Evolutionary conservation across 2,888 invertebrate genomes (phyloP), one percentile per base, ranked within the genome.

Genomic region (Lithosia quadra): DNA sequence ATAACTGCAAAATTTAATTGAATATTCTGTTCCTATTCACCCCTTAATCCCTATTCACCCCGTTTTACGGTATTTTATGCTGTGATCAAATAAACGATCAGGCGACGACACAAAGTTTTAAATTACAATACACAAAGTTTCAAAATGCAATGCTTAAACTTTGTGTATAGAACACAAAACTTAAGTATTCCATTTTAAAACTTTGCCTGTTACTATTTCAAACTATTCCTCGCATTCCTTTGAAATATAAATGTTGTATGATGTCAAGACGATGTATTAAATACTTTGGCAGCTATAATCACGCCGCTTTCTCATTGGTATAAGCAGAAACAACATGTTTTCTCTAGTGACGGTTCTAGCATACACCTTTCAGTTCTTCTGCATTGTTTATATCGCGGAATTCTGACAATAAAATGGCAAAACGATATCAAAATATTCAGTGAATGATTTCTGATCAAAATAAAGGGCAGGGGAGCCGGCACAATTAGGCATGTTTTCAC

Each of bases 121-220:
- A n/a, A 49, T 8, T 49, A 49, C 49, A n/a, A 49, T n/a, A 49
- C n/a, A 18, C 49, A 49, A 49, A n/a, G 56, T 56, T 56, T 56
- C 22, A 56, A 24, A 56, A 24, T 56, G 24, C 56, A 56, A 24
- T 56, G 56, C 24, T n/a, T 49, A 49, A 49, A 49, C 49, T 49
- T n/a, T 49, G 49, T 49, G 9, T 49, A 49, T n/a, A n/a, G 49
- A 49, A 49, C n/a, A n/a, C 49, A n/a, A n/a, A 49, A 49, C 49
- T 49, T 49, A 43, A 56, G n/a, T 49, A 49, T 49, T 49, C 49
- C n/a, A 49, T 49, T 49, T 49, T n/a, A 49, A 49, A 49, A 49
- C n/a, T 49, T 49, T 49, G 39, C 15, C 39, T 39, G 49, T n/a
- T 49, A 18, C n/a, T 49, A 1, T 49, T 49, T 49, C 9, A 49